phyloP scores from a whole-genome alignment of 2,797 vertebrate genomes.

The Rhinophrynus dorsalis region DNA sequence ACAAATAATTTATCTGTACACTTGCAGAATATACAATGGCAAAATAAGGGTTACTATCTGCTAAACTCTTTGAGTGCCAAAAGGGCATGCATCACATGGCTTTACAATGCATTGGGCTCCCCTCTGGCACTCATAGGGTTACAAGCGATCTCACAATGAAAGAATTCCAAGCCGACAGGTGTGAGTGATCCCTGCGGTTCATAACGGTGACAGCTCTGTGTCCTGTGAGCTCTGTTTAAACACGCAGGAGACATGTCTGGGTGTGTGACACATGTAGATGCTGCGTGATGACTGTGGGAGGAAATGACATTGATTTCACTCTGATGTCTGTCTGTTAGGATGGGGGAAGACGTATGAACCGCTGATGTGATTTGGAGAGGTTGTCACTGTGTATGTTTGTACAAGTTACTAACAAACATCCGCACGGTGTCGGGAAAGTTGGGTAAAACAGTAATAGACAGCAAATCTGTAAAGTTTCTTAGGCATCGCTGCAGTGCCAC shows the following conservation, averaged over 20 bases:
- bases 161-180: conserved; percentile 1
- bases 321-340: conserved; percentile 20
- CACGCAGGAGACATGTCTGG: conserved; percentile 5
- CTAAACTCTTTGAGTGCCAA: no score
- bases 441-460: no score
- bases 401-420: conserved; percentile 1
- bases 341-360: conserved; percentile 20
- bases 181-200: not conserved
- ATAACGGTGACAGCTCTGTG: conserved; percentile 1
- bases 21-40: no score
- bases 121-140: no score
- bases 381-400: conserved; percentile 2
- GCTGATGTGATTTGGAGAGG: not conserved
- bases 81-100: no score
- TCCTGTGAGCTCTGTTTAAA: not conserved
- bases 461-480: no score
- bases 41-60: no score
- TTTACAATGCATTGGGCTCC: no score
- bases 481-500: no score
- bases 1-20: no score
- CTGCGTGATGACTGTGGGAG: conserved; percentile 7
- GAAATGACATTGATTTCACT: not conserved
- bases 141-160: no score
- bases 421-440: not conserved
- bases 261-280: conserved; percentile 15